phyloP scores from a whole-genome alignment of 2,797 vertebrate species.

The Sebastes alutus region DNA sequence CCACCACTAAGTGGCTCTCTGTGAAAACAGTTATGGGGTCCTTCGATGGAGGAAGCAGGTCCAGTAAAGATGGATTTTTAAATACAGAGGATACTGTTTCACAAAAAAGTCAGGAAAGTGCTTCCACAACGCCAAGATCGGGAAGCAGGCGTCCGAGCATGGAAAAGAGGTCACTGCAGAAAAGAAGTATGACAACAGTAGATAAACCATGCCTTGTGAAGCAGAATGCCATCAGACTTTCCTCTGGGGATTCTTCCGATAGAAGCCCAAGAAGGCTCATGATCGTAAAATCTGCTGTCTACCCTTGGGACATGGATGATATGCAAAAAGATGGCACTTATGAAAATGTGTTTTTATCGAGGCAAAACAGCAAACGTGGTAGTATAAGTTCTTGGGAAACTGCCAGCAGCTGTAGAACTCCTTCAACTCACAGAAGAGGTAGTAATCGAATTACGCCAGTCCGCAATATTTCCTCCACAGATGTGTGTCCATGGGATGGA shows the following conservation, averaged over 20 bases:
- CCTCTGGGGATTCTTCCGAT: conserved; percentile 78
- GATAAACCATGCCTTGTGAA: conserved; percentile 84
- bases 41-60: conserved; percentile 47
- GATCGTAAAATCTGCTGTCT: conserved; percentile 63
- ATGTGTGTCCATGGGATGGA: conserved; percentile 76
- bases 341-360: conserved; percentile 72
- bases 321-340: conserved; percentile 67
- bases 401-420: conserved; percentile 65
- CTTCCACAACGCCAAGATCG: conserved; percentile 58
- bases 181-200: conserved; percentile 71
- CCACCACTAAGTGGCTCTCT: conserved; percentile 81
- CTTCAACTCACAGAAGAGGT: conserved; percentile 70
- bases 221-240: conserved; percentile 79
- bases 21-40: conserved; percentile 82
- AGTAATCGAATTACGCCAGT: conserved; percentile 65
- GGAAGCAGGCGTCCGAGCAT: conserved; percentile 55
- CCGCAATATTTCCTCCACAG: conserved; percentile 52
- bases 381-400: conserved; percentile 81
- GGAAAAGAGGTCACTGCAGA: conserved; percentile 65
- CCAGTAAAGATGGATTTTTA: conserved; percentile 40
- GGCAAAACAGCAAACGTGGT: conserved; percentile 67
- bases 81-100: conserved; percentile 68
- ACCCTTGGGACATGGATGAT: conserved; percentile 72
- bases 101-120: conserved; percentile 67
- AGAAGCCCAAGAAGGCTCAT: conserved; percentile 72